phyloP scores from a whole-genome alignment of 2,113 vertebrate genomes.

The Gopherus evgoodei region DNA sequence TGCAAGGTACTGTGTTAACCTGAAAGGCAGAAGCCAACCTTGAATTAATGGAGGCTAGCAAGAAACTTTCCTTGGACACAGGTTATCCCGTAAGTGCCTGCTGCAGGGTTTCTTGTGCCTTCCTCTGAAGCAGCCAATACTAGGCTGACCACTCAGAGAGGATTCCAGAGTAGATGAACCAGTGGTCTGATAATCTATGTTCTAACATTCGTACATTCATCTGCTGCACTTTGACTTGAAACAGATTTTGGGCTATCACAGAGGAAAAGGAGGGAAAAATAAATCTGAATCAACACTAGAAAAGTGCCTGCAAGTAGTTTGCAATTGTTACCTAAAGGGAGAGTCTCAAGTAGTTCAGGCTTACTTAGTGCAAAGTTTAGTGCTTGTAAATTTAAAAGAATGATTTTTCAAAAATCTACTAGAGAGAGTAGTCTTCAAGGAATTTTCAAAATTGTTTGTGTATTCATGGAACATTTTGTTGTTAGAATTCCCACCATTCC shows the following conservation, averaged over 20 bases:
- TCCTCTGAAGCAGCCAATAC: not conserved
- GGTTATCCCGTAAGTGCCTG: not conserved
- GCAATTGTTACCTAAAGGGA: not conserved
- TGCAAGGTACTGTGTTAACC: rapidly evolving
- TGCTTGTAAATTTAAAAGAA: not conserved
- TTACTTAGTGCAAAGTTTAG: not conserved
- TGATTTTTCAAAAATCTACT: not conserved
- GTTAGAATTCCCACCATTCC: not conserved
- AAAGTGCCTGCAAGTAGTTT: not conserved
- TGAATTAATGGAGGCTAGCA: not conserved
- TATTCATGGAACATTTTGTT: not conserved
- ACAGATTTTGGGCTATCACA: not conserved
- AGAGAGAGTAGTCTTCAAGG: not conserved
- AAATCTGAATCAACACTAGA: conserved; percentile 11
- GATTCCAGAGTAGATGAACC: not conserved
- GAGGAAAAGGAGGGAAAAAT: not conserved
- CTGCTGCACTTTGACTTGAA: not conserved
- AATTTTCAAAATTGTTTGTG: not conserved
- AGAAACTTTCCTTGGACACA: not conserved
- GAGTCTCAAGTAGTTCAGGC: not conserved
- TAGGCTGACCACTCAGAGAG: not conserved
- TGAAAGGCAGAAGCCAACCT: not conserved
- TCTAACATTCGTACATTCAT: not conserved
- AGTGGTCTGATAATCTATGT: not conserved
- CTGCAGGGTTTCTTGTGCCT: not conserved